Evolutionary conservation across 2,113 vertebrate species (phyloP), one percentile per base, ranked within the genome.

Genomic region (Lophius piscatorius): DNA sequence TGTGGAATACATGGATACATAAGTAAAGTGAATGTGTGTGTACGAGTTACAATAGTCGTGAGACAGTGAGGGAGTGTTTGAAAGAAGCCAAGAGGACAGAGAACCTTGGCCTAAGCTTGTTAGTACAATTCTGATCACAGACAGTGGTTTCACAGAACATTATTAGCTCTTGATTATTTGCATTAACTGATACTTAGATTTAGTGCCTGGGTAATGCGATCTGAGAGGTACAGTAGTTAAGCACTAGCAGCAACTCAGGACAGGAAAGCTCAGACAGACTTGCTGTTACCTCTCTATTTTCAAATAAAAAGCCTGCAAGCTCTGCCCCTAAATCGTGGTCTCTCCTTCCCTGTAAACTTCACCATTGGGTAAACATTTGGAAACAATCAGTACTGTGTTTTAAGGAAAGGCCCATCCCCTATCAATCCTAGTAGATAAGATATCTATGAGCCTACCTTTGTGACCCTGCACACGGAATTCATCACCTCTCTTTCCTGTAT

Each of bases 331-430:
- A 73, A 55, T 83, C 38, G 17, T 48, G 11, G 54, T 71, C 59
- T 76, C 63, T 67, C 51, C 84, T 65, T 72, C 44, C 41, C 2
- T 77, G 82, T 85, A 84, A 86, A 84, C 85, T 74, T 56, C 86
- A 89, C 84, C 83, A 88, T 81, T 87, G 91, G 70, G 87, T 80
- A 52, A 33, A 41, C 95, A 96, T 96, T 98, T 97, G 96, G 96
- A 94, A 96, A 89, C 92, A 96, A 97, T 98, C 94, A 96, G 91
- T 58, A 83, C 87, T 90, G 91, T 94, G 94, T 94, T 96, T 96
- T 90, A 95, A 93, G 83, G 92, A 90, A 80, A 77, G 66, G 78
- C 54, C 67, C 67, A 74, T 84, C 78, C 72, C 54, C 77, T 84
- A 83, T 83, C 81, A 80, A 63, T 82, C 71, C 88, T 89, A 85